Evolutionary conservation across 2,888 invertebrate genomes (phyloP), one percentile per base, ranked within the genome.

Genomic region (Sturmia bella): DNA sequence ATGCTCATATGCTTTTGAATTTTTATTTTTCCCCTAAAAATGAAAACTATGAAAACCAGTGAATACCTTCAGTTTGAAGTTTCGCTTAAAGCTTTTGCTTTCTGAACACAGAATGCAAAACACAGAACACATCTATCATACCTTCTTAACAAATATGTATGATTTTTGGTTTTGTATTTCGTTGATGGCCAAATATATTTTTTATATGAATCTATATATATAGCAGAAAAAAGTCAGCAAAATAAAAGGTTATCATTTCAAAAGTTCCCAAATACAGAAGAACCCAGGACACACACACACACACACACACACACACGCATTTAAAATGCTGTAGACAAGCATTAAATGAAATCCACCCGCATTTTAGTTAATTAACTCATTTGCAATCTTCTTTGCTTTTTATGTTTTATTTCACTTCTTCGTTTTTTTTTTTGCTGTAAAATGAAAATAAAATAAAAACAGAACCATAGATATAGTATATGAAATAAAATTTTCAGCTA

Each of bases 331-430:
- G 50, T 45, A 70, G 69, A 70, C 69, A 39, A 70, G 64, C 78
- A 82, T 75, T 70, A 78, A 78, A 78, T 82, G 79, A 88, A 87
- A 88, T 86, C 87, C 87, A 87, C 90, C 90, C 90, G 90, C 90
- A 90, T 90, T 90, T 90, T 90, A 90, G 89, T 90, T 90, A 90
- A 90, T 90, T 90, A 90, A 90, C 89, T 90, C 89, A 89, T 90
- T 90, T 89, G 88, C 87, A 88, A 87, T 84, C 84, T 84, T 83
- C 61, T 80, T 79, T 76, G 64, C 52, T 61, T 59, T 54, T 63
- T 32, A 32, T 32, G 32, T 32, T 32, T 32, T 32, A 32, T 32
- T 73, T 81, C 41, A 48, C 21, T 11, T 39, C 50, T 56, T 15
- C 11, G 41, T 15, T 27, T 27, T 50, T 45, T 68, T 32, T 39